phyloP scores from a whole-genome alignment of 92 coral and sea anemone species.

The Epizoanthus illoricatus region DNA sequence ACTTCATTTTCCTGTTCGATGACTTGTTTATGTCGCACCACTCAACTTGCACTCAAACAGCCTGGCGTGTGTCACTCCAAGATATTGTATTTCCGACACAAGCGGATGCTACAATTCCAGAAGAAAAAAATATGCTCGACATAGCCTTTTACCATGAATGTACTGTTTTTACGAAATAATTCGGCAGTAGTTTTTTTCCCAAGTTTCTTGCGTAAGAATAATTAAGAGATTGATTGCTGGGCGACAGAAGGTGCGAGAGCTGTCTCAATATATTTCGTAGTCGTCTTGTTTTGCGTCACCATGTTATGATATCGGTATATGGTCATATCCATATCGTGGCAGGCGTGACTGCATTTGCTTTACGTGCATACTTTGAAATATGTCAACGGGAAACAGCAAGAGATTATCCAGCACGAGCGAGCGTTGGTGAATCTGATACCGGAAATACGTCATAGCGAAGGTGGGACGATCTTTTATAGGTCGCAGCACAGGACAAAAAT shows the following conservation, averaged over 20 bases:
- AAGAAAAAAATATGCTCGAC: too few species aligned
- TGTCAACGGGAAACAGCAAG: neutral
- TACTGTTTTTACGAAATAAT: too few species aligned
- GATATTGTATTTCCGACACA: too few species aligned
- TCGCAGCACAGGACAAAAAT: neutral
- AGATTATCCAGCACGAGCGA: neutral
- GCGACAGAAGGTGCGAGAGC: neutral
- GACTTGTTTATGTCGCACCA: too few species aligned
- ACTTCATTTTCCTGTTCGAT: too few species aligned
- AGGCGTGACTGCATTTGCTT: neutral
- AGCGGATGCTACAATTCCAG: too few species aligned
- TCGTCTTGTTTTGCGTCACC: neutral
- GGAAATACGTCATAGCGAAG: conserved; percentile 1
- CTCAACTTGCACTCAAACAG: too few species aligned
- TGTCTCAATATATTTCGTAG: neutral
- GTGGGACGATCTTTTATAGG: neutral
- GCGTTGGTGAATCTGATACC: neutral
- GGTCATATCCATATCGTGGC: neutral
- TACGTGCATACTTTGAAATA: neutral
- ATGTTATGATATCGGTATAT: neutral
- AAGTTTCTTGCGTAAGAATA: too few species aligned
- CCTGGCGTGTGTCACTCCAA: too few species aligned
- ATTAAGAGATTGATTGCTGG: too few species aligned
- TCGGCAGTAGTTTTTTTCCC: too few species aligned
- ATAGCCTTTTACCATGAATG: too few species aligned